Conservation (phyloP, 2,888 invertebrate species). For the Caenorhabditis macrosperma region DNA sequence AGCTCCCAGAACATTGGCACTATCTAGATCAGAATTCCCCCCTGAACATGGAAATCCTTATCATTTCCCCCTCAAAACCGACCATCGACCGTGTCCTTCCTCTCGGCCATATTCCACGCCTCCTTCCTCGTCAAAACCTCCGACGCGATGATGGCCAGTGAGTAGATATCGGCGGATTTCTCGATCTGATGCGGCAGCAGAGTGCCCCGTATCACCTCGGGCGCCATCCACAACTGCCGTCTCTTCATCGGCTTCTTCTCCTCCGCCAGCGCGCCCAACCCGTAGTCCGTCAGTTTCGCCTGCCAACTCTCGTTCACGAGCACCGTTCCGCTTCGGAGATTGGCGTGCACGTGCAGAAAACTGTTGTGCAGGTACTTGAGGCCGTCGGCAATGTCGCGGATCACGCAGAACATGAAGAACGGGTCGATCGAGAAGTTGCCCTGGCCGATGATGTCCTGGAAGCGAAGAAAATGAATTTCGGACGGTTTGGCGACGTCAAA, state of each 20-base stretch:
- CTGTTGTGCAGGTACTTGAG: constrained; percentile 67
- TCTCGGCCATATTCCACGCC: constrained; percentile 72
- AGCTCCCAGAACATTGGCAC: no score
- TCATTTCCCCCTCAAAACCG: no score
- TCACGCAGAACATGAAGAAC: constrained; percentile 71
- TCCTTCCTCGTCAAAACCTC: constrained; percentile 74
- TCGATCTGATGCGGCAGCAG: constrained; percentile 59
- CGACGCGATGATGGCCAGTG: constrained; percentile 75
- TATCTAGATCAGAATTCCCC: no score
- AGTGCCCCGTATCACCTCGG: constrained; percentile 70
- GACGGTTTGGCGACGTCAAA: not conserved
- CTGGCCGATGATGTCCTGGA: constrained; percentile 67
- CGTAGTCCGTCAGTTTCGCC: constrained; percentile 63
- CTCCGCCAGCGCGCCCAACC: constrained; percentile 53
- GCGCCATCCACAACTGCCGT: constrained; percentile 73
- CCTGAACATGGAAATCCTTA: no score
- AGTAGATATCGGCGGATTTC: constrained; percentile 74
- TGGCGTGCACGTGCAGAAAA: constrained; percentile 67
- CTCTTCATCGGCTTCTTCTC: constrained; percentile 60
- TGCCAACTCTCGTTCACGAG: constrained; percentile 76
- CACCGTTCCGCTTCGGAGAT: constrained; percentile 69
- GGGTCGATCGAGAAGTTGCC: constrained; percentile 71
- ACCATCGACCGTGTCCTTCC: constrained; percentile 67
- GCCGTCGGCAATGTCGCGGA: constrained; percentile 70
- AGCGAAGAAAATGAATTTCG: not conserved